Conservation (phyloP, 2,888 invertebrate genomes). For the Leucophenga maculata region DNA sequence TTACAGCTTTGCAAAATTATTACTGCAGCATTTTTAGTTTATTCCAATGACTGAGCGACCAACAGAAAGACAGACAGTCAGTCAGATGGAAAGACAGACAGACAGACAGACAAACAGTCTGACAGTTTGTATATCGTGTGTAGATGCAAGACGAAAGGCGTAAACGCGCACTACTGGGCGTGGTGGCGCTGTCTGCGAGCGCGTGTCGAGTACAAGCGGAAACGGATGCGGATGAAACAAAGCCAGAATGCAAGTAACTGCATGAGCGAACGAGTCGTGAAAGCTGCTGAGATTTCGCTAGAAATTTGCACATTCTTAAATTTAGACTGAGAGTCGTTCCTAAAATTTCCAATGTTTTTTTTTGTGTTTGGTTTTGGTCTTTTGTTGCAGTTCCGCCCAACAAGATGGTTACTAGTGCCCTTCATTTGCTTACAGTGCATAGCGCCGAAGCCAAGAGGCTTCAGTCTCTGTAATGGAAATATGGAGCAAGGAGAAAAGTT, state of each 20-base stretch:
- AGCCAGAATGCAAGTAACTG: neutral
- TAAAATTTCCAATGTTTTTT: neutral
- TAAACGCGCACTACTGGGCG: neutral
- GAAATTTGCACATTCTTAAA: constrained; percentile 1
- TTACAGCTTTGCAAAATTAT: constrained; percentile 33
- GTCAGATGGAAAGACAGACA: neutral
- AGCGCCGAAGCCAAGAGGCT: too few relatives aligned
- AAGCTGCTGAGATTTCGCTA: neutral
- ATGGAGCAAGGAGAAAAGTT: neutral
- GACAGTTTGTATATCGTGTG: neutral
- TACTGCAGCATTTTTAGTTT: constrained; percentile 26
- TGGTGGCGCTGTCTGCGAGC: constrained; percentile 10
- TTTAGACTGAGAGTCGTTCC: neutral
- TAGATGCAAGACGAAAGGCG: neutral
- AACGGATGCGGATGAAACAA: constrained; percentile 6
- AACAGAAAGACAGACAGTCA: neutral
- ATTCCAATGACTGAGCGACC: neutral
- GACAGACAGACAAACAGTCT: neutral
- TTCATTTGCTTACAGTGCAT: too few relatives aligned
- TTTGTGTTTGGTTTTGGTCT: neutral
- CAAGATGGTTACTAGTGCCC: too few relatives aligned
- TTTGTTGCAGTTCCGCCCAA: neutral
- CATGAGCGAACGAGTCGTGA: neutral
- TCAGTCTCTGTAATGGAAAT: too few relatives aligned
- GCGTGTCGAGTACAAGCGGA: constrained; percentile 19